Conservation (phyloP, 1,140 invertebrate genomes). For the Diachasmimorpha longicaudata region DNA sequence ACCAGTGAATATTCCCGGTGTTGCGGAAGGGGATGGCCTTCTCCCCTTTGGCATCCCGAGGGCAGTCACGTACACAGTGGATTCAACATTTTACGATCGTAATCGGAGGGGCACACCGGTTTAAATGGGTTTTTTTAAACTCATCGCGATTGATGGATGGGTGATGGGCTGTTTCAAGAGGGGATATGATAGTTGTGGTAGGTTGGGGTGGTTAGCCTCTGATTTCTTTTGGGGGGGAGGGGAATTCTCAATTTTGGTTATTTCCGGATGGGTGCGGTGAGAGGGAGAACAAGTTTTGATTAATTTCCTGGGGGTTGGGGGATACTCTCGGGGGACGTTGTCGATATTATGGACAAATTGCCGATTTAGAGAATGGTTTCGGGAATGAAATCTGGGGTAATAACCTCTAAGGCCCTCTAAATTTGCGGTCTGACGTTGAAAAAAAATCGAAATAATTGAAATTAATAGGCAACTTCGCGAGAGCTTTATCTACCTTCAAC, state of each 20-base stretch:
- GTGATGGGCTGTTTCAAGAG: neutral
- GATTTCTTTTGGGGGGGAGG: neutral
- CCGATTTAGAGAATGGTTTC: no score
- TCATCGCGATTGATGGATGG: neutral
- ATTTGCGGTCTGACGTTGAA: no score
- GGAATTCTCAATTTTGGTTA: neutral
- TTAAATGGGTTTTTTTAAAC: neutral
- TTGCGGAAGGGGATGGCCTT: neutral
- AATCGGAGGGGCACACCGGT: neutral
- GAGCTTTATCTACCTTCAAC: no score
- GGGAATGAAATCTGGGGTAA: no score
- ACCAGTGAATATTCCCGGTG: neutral
- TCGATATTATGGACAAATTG: no score
- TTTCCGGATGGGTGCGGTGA: no score
- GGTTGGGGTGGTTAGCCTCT: neutral
- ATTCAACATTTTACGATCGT: constrained; percentile 1
- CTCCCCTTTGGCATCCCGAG: constrained; percentile 1
- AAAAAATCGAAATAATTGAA: no score
- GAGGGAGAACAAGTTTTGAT: no score
- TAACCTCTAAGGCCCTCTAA: no score
- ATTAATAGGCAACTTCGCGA: no score
- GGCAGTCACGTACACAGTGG: constrained; percentile 3
- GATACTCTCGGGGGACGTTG: no score
- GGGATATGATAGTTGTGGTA: neutral
- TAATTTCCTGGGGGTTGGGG: no score